Evolutionary conservation across 2,888 invertebrate genomes (phyloP).

Genomic region (Cataglyphis cursor): DNA sequence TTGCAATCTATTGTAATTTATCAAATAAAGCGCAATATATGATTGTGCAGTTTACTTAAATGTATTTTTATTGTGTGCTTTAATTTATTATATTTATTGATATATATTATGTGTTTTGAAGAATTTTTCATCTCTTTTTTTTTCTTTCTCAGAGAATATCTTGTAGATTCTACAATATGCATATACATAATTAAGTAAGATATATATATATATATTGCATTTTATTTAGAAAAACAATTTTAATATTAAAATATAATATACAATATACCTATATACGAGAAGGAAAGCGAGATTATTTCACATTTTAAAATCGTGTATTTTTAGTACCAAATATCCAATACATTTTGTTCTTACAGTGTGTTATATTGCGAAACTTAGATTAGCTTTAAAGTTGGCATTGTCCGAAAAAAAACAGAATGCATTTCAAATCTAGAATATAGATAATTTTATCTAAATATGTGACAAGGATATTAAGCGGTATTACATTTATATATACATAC

Average conservation of each 20-base stretch:
- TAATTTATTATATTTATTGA: background rate
- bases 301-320: conserved; percentile 73
- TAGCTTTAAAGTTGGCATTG: background rate
- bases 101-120: background rate
- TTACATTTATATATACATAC: background rate
- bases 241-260: background rate
- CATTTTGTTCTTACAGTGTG: conserved; percentile 71
- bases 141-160: no score
- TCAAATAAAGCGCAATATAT: background rate
- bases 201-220: background rate
- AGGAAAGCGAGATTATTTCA: conserved; percentile 11
- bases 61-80: background rate
- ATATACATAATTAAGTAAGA: background rate
- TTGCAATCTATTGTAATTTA: background rate
- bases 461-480: background rate
- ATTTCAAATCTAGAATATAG: conserved; percentile 4
- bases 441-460: conserved; percentile 2
- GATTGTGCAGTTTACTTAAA: background rate
- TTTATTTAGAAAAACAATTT: conserved; percentile 1
- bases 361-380: conserved; percentile 61
- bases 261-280: background rate
- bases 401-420: conserved; percentile 29
- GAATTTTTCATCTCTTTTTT: background rate
- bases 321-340: conserved; percentile 75
- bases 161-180: background rate